Percentiles rank a stretch among this genome's conserved stretches.
Conservation (phyloP, 2,797 vertebrate species). For the Sebastes ruberrimus region DNA sequence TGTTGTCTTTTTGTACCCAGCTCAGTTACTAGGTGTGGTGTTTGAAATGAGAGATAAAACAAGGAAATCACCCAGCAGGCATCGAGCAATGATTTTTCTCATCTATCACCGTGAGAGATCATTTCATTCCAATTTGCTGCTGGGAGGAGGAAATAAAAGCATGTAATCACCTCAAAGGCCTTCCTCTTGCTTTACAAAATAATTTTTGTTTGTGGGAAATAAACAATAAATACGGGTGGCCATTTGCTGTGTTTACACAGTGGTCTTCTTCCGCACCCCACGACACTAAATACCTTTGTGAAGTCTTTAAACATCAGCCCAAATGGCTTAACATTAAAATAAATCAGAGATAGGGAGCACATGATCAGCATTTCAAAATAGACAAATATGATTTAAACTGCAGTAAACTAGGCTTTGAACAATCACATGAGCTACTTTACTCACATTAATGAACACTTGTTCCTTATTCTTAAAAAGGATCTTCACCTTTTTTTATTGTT, state of each 20-base stretch:
- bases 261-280: not conserved
- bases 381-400: not conserved
- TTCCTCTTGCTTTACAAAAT: constrained; percentile 41
- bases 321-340: not conserved
- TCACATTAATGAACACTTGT: constrained; percentile 1
- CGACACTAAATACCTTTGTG: not conserved
- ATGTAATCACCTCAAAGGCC: constrained; percentile 65
- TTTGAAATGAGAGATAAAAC: constrained; percentile 65
- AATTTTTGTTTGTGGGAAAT: constrained; percentile 40
- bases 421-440: not conserved
- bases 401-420: not conserved
- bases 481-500: not conserved
- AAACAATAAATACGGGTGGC: constrained; percentile 52
- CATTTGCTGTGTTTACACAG: constrained; percentile 49
- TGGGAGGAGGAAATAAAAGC: constrained; percentile 67
- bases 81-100: constrained; percentile 54
- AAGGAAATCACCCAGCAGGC: constrained; percentile 63
- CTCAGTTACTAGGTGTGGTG: constrained; percentile 34
- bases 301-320: not conserved
- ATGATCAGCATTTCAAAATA: not conserved
- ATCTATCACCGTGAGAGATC: constrained; percentile 75
- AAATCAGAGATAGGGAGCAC: not conserved
- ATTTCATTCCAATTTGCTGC: constrained; percentile 76
- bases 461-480: not conserved
- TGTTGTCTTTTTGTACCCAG: constrained; percentile 52